phyloP scores from a whole-genome alignment of 2,797 vertebrate species.

The Sebastes hubbsi region DNA sequence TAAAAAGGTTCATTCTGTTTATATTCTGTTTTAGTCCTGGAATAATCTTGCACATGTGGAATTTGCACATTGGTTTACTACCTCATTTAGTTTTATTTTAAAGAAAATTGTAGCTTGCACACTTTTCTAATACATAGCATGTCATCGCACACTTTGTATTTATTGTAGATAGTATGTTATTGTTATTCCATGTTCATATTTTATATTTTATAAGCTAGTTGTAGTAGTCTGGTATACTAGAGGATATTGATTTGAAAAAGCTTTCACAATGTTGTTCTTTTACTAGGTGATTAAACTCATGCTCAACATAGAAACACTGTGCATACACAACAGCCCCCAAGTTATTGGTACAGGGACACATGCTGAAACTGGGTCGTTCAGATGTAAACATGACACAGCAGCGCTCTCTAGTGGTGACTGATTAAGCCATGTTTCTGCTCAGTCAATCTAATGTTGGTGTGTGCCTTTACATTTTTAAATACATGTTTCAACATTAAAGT shows the following conservation, averaged over 20 bases:
- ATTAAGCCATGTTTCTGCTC: background rate
- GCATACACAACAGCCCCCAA: too few relatives aligned
- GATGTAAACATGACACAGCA: constrained; percentile 7
- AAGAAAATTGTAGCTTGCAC: too few relatives aligned
- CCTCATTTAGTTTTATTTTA: too few relatives aligned
- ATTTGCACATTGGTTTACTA: too few relatives aligned
- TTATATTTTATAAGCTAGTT: too few relatives aligned
- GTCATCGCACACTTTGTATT: too few relatives aligned
- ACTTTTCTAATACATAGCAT: too few relatives aligned
- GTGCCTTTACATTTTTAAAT: background rate
- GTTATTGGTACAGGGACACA: background rate
- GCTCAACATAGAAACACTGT: background rate
- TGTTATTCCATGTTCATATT: too few relatives aligned
- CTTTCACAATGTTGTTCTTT: background rate
- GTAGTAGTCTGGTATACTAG: too few relatives aligned
- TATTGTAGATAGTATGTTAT: too few relatives aligned
- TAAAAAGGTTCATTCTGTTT: background rate
- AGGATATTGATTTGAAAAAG: background rate
- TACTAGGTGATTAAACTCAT: background rate
- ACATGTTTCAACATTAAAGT: background rate
- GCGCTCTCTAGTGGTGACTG: constrained; percentile 54
- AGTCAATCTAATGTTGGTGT: background rate
- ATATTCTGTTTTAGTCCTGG: too few relatives aligned
- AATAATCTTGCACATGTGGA: too few relatives aligned
- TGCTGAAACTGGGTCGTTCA: background rate